Conservation (phyloP, 2,113 vertebrate genomes). For the Hypocryptadius cinnamomeus region DNA sequence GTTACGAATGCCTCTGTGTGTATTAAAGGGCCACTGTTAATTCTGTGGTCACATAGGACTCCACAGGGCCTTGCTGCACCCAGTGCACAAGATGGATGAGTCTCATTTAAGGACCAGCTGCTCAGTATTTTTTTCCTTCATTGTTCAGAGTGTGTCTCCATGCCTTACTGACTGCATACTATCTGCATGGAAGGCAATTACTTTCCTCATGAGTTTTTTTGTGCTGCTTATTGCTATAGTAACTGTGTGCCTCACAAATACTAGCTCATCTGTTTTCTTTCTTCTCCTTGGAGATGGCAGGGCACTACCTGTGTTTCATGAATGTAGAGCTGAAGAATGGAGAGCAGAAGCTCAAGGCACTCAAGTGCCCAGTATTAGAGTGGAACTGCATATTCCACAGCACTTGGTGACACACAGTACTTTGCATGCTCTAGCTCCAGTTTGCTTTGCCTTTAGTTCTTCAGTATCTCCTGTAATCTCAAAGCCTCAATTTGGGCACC, state of each 20-base stretch:
- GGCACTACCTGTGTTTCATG: not conserved
- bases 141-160: not conserved
- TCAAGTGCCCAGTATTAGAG: not conserved
- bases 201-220: conserved; percentile 12
- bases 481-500: not conserved
- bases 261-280: not conserved
- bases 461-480: not conserved
- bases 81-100: not conserved
- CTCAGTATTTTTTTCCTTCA: not conserved
- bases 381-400: not conserved
- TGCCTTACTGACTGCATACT: not conserved
- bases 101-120: conserved; percentile 18
- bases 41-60: not conserved
- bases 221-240: conserved; percentile 39
- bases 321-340: not conserved
- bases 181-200: not conserved
- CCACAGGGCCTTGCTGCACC: not conserved
- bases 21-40: not conserved
- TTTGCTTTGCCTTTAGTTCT: not conserved
- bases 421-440: not conserved
- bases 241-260: conserved; percentile 28
- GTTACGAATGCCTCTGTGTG: not conserved
- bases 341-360: not conserved
- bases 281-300: not conserved
- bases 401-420: not conserved